These are phyloP conservation scores for Embiotoca jacksoni DNA, from an alignment of 2,113 vertebrate species.

Conservation along the genomic window DNA sequence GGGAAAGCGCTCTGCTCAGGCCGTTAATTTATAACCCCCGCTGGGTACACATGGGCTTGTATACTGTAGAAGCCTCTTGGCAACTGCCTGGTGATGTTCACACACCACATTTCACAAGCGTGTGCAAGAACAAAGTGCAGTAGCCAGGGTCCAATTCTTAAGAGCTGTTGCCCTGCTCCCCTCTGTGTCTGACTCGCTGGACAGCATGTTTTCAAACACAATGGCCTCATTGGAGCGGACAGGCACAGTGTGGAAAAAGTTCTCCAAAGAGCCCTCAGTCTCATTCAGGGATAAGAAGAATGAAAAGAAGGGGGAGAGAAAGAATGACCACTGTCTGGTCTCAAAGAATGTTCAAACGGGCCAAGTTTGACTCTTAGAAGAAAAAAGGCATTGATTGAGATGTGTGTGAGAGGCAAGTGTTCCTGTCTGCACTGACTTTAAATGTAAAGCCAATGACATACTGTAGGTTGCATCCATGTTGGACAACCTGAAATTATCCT, in stretches of 20 bases:
- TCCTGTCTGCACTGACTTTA: constrained; percentile 33
- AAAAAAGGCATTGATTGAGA: constrained; percentile 66
- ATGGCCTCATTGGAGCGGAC: constrained; percentile 73
- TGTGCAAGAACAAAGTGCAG: constrained; percentile 52
- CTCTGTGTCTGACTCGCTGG: constrained; percentile 45
- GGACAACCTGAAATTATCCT: neutral
- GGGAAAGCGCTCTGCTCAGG: constrained; percentile 42
- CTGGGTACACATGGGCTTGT: constrained; percentile 12
- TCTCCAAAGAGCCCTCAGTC: constrained; percentile 54
- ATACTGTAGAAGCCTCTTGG: constrained; percentile 37
- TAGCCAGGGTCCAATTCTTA: constrained; percentile 43
- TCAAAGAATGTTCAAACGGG: constrained; percentile 52
- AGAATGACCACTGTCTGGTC: constrained; percentile 67
- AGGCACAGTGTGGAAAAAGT: constrained; percentile 66
- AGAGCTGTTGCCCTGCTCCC: constrained; percentile 27
- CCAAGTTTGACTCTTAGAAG: constrained; percentile 53
- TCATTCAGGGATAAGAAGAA: constrained; percentile 64
- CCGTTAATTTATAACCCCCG: constrained; percentile 35
- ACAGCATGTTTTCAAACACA: constrained; percentile 69
- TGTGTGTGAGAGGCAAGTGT: constrained; percentile 38
- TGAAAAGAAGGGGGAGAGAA: constrained; percentile 57
- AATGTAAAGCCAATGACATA: constrained; percentile 28
- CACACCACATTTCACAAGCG: constrained; percentile 75
- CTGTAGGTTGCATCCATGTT: neutral
- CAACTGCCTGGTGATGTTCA: constrained; percentile 59